Base-by-base conservation (phyloP, 1,140 invertebrate genomes). In the Drosophila parvula region DNA sequence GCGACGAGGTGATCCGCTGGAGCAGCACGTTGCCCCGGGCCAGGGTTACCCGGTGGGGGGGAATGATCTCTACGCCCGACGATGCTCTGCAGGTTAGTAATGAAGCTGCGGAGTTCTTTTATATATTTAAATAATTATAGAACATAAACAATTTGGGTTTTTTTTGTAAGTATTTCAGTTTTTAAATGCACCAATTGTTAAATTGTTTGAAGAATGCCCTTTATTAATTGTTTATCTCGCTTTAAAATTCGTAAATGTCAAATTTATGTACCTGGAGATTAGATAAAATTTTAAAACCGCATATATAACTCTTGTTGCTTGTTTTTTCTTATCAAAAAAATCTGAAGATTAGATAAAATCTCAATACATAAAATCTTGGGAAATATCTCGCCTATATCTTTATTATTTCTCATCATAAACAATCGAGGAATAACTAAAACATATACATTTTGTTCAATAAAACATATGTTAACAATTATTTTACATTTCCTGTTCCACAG, bases 1-100 rank as follows among this genome's bases (percentile, higher is more conserved):
- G 97, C 53, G 97, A 98, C 84, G 97, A 98, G 93, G 96, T 98
- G 53, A 94, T 97, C n/a, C 94, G 97, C 91, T 99, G 98, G 98
- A 96, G 97, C 32, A 95, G 94, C 69, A 96, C 96, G 3, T 92
- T 99, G 22, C 94, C 96, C 14, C 93, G 97, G 53, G 98, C 98
- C 2, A 93, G 97, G 76, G 98, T 99, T 30, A 98, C 97, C 2
- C 94, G 98, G 56, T 99, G 98, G 98, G 98, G 98, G 58, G 98
- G 98, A 58, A 99, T 99, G 84, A 88, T 88, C 50, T 88, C 84
- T 44, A 99, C 98, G 2, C 98, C 98, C 5, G 98, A 99, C 93
- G 96, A 97, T 92, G 95, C 97, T 38, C 93, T 99, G 76, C 98
- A 99, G 94, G 96, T 97, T 92, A 83, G 57, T 69, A 22, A 22